Percentiles rank a stretch among this genome's conserved stretches.
Evolutionary conservation across 2,113 vertebrate species (phyloP).

Genomic region (Lipotes vexillifer): DNA sequence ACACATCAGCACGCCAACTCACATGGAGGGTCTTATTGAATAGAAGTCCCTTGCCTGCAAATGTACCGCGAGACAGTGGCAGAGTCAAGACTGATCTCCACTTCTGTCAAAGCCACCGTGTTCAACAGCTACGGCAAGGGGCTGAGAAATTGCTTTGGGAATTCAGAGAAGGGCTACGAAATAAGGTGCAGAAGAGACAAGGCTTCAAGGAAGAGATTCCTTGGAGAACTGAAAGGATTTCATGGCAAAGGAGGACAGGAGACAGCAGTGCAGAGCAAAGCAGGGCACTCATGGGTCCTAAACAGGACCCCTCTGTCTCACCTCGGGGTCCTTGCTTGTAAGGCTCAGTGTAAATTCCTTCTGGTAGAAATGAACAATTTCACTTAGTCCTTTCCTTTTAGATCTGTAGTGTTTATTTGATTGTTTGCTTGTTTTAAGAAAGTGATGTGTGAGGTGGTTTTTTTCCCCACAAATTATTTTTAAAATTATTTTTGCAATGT

Average conservation of each 20-base stretch:
- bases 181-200: background rate
- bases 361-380: background rate
- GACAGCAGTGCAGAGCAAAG: background rate
- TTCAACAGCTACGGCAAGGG: rapidly evolving
- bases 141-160: background rate
- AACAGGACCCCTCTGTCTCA: too few relatives aligned
- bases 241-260: rapidly evolving
- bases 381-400: background rate
- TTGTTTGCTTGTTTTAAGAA: background rate
- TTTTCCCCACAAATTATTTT: background rate
- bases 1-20: background rate
- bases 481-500: background rate
- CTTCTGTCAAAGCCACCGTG: rapidly evolving
- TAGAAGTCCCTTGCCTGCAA: background rate
- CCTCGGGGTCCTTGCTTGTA: background rate
- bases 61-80: background rate
- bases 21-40: too few relatives aligned
- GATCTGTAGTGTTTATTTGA: background rate
- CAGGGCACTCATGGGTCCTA: rapidly evolving
- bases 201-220: background rate
- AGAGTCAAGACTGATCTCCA: too few relatives aligned
- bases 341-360: background rate
- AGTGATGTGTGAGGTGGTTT: background rate
- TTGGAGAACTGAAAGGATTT: background rate
- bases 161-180: background rate